Evolutionary conservation across 2,113 vertebrate species (phyloP).

Genomic region (Oreocharis arfaki): DNA sequence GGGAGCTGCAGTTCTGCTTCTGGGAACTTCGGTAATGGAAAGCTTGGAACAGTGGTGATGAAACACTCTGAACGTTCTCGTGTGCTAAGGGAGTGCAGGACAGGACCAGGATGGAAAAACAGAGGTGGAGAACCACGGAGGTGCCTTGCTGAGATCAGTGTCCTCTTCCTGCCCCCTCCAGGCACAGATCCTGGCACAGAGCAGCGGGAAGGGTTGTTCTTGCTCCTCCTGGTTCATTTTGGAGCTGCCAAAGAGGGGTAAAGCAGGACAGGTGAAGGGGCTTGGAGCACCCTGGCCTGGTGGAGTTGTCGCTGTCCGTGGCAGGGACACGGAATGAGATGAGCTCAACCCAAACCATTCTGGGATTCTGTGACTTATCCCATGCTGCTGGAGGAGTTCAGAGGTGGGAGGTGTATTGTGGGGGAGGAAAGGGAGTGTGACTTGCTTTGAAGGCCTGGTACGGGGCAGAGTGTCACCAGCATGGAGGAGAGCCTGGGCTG

Average conservation of each 20-base stretch:
- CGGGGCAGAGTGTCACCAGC: too few species aligned
- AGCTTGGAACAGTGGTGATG: accelerated
- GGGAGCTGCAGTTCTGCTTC: accelerated
- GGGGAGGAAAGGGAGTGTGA: background rate
- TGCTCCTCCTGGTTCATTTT: accelerated
- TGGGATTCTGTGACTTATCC: background rate
- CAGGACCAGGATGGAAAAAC: background rate
- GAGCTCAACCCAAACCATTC: background rate
- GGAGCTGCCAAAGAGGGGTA: accelerated
- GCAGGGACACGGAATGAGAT: accelerated
- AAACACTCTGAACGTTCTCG: accelerated
- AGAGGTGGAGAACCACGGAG: accelerated
- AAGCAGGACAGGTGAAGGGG: accelerated
- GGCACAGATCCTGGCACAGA: accelerated
- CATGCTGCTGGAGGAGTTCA: background rate
- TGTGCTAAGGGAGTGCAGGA: background rate
- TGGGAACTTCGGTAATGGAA: accelerated
- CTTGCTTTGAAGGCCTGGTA: accelerated
- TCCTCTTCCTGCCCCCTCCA: background rate
- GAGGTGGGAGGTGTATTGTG: background rate
- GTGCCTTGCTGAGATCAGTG: background rate
- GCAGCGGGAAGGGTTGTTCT: background rate
- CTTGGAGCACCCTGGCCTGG: accelerated
- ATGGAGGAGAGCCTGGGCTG: accelerated
- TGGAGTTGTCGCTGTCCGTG: accelerated